These are phyloP conservation scores for Netelia inedita DNA, from an alignment of 2,888 invertebrate genomes.

Conservation along the genomic window DNA sequence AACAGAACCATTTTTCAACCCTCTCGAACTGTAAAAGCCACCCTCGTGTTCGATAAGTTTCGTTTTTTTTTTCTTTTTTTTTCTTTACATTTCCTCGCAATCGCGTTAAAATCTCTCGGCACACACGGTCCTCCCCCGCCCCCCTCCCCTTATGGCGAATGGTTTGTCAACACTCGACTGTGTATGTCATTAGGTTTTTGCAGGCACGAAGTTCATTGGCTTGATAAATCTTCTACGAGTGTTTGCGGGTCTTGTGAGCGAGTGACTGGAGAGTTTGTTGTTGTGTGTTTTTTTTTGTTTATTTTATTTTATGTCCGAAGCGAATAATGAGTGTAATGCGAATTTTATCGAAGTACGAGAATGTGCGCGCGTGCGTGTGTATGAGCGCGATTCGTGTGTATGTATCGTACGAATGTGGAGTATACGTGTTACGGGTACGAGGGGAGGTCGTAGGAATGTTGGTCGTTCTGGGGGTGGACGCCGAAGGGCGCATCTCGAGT, in stretches of 20 bases:
- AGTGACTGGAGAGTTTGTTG: constrained; percentile 66
- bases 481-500: constrained; percentile 13
- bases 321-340: constrained; percentile 18
- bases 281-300: constrained; percentile 62
- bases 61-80: not conserved
- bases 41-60: too few species aligned
- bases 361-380: not conserved
- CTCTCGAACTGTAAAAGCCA: too few species aligned
- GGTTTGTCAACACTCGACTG: constrained; percentile 76
- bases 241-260: constrained; percentile 62
- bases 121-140: constrained; percentile 42
- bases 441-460: constrained; percentile 17
- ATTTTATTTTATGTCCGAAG: constrained; percentile 17
- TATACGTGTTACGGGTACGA: not conserved
- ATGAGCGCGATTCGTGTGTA: not conserved
- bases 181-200: constrained; percentile 78
- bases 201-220: constrained; percentile 78
- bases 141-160: constrained; percentile 65
- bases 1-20: too few species aligned
- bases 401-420: not conserved
- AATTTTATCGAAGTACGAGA: constrained; percentile 27
- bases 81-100: constrained; percentile 15
- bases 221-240: constrained; percentile 69
- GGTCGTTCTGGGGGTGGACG: not conserved
- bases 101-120: constrained; percentile 65